Base-by-base conservation (phyloP, 2,113 vertebrate species). In the Ariopsis seemanni region DNA sequence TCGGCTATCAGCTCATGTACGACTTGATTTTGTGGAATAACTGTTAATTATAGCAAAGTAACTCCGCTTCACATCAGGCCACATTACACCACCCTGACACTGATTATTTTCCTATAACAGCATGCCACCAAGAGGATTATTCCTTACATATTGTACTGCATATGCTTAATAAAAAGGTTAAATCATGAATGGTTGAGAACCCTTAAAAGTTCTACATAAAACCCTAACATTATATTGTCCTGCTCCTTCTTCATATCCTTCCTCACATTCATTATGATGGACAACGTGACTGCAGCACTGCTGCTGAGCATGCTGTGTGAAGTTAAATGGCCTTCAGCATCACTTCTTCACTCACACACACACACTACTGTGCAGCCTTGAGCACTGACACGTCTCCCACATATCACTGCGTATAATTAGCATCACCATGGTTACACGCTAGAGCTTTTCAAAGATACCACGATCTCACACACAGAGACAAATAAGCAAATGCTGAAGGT, bases 301-400 rank as follows among this genome's bases (percentile, higher is more conserved):
- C 34, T 34, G 14, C 50, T 22, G 57, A 62, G 10, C 25, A 62
- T 42, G 27, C 57, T 75, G n/a, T 9, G 22, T 82, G 34, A 15
- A 85, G 7, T 83, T 34, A 60, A 75, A 55, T 8, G 22, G 25
- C 75, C 85, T 84, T 83, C 69, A 83, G 50, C 25, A 60, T 78
- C 48, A 82, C 14, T 52, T 22, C 52, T 57, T 80, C n/a, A 0
- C 78, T 11, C 50, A 27, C 11, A 27, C 78, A 58, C 22, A 48
- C 52, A 58, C 77, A 67, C 53, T 60, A 42, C 50, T 69, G 74
- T 14, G 6, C 71, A 78, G 80, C 87, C 84, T 86, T 88, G 84
- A 90, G 82, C 58, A 74, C 60, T 48, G 50, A 85, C 86, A 72
- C 72, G 53, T 88, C 85, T 88, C 85, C 85, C 87, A 90, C 87